Conservation (phyloP, 2,797 vertebrate genomes). For the Nasua narica region DNA sequence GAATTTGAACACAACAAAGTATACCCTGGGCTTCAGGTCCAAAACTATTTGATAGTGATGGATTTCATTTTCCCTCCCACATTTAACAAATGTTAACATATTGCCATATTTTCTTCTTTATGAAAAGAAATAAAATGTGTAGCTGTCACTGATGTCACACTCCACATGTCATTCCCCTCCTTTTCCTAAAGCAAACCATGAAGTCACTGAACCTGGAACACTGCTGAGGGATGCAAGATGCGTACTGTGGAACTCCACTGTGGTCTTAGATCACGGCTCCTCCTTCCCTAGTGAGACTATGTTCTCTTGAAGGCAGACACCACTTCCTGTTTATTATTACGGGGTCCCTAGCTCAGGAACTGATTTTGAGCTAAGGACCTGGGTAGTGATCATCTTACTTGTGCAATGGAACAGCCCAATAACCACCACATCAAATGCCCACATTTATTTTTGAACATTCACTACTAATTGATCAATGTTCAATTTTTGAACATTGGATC, state of each 20-base stretch:
- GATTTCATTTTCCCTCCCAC: slow-evolving; percentile 35
- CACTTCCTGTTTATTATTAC: too few species aligned
- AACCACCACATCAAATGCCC: background rate
- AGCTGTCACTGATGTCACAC: background rate
- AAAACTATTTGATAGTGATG: slow-evolving; percentile 45
- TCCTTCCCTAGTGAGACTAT: too few species aligned
- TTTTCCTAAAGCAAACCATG: background rate
- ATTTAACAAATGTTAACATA: slow-evolving; percentile 39
- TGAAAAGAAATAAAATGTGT: slow-evolving; percentile 40
- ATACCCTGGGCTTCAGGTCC: background rate
- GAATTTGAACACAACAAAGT: slow-evolving; percentile 67
- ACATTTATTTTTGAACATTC: background rate
- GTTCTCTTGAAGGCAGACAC: too few species aligned
- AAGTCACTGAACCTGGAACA: background rate
- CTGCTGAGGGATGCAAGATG: background rate
- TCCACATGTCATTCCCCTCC: background rate
- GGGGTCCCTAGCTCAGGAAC: too few species aligned
- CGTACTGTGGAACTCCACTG: too few species aligned
- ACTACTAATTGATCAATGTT: too few species aligned
- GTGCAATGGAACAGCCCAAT: background rate
- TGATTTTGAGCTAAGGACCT: too few species aligned
- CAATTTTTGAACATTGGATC: background rate
- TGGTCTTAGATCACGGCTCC: too few species aligned
- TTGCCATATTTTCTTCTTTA: slow-evolving; percentile 25
- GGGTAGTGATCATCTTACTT: too few species aligned